Evolutionary conservation across 2,888 invertebrate genomes (phyloP), one percentile per base, ranked within the genome.

Genomic region (Drosophila tripunctata): DNA sequence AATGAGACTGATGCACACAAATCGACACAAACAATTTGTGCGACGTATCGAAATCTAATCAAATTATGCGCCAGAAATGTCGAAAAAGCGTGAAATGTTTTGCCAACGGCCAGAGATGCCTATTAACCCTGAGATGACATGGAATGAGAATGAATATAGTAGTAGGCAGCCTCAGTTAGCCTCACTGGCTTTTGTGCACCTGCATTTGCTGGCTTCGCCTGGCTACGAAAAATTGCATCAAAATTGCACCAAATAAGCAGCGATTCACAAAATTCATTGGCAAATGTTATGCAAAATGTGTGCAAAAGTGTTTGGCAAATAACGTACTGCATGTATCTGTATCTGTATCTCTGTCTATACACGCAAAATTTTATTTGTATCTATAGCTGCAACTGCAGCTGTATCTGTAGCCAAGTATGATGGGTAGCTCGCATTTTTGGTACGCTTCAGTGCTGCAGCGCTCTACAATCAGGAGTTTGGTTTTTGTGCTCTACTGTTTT

Each of bases 211-310:
- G 35, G 24, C 14, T 33, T 19, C 55, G 55, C 30, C 56, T 41
- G 57, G 40, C 50, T 57, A 54, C 50, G 55, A 65, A 71, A 66
- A 81, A 71, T 76, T 43, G 64, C 79, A 78, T 81, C 81, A 78
- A 84, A 81, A 78, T 84, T 68, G 74, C 81, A 74, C 54, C 73
- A 75, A 83, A 80, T 83, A 84, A 81, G 80, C 74, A 76, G 81
- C 68, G 61, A 50, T 56, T 44, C 64, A 67, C 78, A 78, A 76
- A 78, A 76, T 74, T 78, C 78, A 82, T 82, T 67, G 67, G 62
- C 84, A 80, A 85, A 82, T 79, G 69, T 82, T 85, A 85, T 85
- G 83, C 86, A 83, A 80, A 81, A 82, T 78, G 72, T 78, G 65
- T 65, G 80, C 68, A 73, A 82, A 83, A 86, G 83, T 86, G 83